These are phyloP conservation scores for Gadopsis marmoratus DNA, from an alignment of 2,797 vertebrate species.

Conservation along the genomic window DNA sequence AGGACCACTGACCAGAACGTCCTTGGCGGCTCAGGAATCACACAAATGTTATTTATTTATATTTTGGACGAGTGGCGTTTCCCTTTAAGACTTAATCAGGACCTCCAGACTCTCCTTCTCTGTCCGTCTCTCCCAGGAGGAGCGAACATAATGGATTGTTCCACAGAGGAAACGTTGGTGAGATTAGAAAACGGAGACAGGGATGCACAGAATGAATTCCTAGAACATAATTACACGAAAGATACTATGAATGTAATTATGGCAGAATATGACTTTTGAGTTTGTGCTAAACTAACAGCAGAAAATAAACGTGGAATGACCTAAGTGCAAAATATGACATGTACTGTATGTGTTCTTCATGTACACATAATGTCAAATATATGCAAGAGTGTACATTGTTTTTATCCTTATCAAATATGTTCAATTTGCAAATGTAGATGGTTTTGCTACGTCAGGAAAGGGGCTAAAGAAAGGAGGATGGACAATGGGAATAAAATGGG, in stretches of 20 bases:
- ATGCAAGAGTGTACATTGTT: not conserved
- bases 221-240: slow-evolving; percentile 31
- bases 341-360: not conserved
- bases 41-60: slow-evolving; percentile 21
- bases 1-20: not conserved
- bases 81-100: slow-evolving; percentile 56
- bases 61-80: slow-evolving; percentile 24
- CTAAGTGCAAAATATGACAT: slow-evolving; percentile 2
- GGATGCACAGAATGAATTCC: slow-evolving; percentile 46
- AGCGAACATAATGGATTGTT: slow-evolving; percentile 49
- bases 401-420: slow-evolving; percentile 9
- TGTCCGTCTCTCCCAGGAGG: slow-evolving; percentile 25
- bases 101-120: slow-evolving; percentile 41
- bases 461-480: slow-evolving; percentile 18
- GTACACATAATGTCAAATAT: not conserved
- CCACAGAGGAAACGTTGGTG: slow-evolving; percentile 35
- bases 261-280: not conserved
- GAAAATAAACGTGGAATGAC: not conserved
- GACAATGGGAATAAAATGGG: slow-evolving; percentile 27
- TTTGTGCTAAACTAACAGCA: slow-evolving; percentile 4
- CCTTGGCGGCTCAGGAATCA: slow-evolving; percentile 1
- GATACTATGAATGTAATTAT: slow-evolving; percentile 29
- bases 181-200: slow-evolving; percentile 51
- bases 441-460: not conserved
- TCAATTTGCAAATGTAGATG: slow-evolving; percentile 1